These are phyloP conservation scores for Zaprionus vittiger DNA, from an alignment of 1,140 invertebrate genomes.

Conservation along the genomic window DNA sequence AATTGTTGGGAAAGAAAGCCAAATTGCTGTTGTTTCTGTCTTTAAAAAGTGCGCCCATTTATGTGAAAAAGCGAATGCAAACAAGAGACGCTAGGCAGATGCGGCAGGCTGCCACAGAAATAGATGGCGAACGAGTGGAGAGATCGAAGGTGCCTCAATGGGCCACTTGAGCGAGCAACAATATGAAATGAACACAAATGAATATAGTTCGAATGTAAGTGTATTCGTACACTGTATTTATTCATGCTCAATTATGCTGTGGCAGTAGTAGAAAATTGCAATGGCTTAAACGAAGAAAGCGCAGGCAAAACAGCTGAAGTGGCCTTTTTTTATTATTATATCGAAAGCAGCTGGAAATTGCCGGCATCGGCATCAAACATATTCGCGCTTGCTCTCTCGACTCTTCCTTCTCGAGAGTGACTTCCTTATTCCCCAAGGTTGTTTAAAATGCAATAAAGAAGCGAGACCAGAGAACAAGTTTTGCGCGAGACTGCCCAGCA, in stretches of 20 bases:
- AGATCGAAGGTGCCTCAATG: conserved; percentile 53
- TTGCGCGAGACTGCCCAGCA: conserved; percentile 40
- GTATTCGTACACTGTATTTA: conserved; percentile 32
- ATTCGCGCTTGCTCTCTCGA: neutral
- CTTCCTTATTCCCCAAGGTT: conserved; percentile 59
- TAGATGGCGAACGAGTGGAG: conserved; percentile 34
- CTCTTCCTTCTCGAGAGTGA: conserved; percentile 34
- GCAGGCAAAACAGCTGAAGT: conserved; percentile 47
- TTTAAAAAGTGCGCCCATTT: conserved; percentile 33
- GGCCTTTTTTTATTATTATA: conserved; percentile 19
- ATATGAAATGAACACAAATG: neutral
- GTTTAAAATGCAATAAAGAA: conserved; percentile 52
- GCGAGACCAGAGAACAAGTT: conserved; percentile 58
- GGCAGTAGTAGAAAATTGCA: conserved; percentile 39
- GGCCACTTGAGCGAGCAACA: conserved; percentile 54
- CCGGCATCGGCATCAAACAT: conserved; percentile 37
- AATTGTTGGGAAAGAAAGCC: conserved; percentile 1
- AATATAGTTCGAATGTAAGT: neutral
- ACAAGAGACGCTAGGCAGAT: conserved; percentile 4
- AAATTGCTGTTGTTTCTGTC: conserved; percentile 42
- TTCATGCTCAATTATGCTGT: conserved; percentile 66
- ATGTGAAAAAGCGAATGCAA: conserved; percentile 44
- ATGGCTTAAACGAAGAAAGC: conserved; percentile 36
- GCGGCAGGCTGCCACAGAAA: conserved; percentile 43
- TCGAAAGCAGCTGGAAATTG: conserved; percentile 62